These are phyloP conservation scores for Stegodyphus dumicola DNA, from an alignment of 1,140 invertebrate species.

Conservation along the genomic window DNA sequence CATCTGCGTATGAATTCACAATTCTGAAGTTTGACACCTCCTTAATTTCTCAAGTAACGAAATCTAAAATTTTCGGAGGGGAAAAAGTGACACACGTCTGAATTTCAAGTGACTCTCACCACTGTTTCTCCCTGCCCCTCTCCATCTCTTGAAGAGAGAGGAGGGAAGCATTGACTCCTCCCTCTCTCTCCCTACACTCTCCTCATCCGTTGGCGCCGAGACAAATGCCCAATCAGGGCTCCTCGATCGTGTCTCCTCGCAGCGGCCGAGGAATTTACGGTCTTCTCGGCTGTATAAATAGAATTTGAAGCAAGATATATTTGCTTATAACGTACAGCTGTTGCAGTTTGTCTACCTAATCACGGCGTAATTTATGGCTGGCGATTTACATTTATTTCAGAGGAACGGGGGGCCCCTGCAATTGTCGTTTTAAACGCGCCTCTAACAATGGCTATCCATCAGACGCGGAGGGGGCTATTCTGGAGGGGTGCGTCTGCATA, in stretches of 20 bases:
- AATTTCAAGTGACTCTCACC: background rate
- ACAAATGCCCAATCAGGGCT: conserved; percentile 60
- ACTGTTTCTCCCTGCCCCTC: background rate
- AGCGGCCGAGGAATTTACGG: conserved; percentile 55
- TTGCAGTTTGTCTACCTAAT: conserved; percentile 62
- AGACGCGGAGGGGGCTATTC: background rate
- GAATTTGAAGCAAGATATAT: conserved; percentile 62
- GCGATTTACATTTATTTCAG: conserved; percentile 61
- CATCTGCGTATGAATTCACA: no score
- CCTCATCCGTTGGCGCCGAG: conserved; percentile 37
- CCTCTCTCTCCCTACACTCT: conserved; percentile 11
- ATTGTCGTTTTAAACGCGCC: conserved; percentile 61
- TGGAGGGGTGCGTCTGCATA: conserved; percentile 42
- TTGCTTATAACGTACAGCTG: conserved; percentile 62
- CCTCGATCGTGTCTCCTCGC: conserved; percentile 44
- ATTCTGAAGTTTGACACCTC: no score
- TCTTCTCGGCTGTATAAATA: conserved; percentile 57
- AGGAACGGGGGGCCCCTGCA: conserved; percentile 46
- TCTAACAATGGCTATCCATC: conserved; percentile 60
- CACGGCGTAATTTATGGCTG: conserved; percentile 59
- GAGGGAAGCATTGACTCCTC: conserved; percentile 17
- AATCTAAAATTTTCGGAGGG: no score
- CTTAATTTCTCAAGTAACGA: no score
- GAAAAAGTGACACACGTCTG: no score
- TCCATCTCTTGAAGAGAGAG: background rate